phyloP scores from a whole-genome alignment of 2,113 vertebrate species.

The Tapirus terrestris region DNA sequence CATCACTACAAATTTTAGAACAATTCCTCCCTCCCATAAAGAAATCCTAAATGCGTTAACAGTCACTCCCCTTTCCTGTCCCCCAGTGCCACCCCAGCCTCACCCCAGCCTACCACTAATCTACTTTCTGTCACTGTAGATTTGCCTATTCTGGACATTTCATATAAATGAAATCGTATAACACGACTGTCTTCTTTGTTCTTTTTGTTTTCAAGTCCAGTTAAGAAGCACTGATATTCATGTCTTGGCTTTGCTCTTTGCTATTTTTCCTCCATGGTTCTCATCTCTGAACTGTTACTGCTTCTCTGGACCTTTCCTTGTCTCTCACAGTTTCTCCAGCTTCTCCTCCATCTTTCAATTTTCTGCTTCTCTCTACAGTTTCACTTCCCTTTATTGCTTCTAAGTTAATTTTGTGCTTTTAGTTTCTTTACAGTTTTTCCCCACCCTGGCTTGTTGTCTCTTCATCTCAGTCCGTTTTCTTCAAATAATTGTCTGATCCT shows the following conservation, averaged over 20 bases:
- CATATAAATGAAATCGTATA: neutral
- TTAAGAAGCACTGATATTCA: neutral
- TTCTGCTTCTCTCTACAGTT: neutral
- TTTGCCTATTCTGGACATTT: neutral
- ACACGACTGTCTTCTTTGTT: neutral
- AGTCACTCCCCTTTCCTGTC: neutral
- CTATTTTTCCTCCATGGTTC: neutral
- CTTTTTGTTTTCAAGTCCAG: neutral
- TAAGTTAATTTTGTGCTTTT: neutral
- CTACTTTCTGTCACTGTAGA: neutral
- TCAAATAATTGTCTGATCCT: neutral
- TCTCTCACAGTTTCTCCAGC: neutral
- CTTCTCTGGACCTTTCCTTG: neutral
- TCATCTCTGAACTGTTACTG: neutral
- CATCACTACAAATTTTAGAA: neutral
- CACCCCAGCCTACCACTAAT: neutral
- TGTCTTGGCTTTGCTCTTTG: neutral
- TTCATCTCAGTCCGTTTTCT: neutral
- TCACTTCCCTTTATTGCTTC: neutral
- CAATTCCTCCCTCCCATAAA: neutral
- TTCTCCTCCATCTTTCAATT: neutral
- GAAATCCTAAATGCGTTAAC: neutral
- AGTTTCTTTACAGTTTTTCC: neutral
- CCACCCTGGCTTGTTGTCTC: neutral
- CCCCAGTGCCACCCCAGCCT: neutral